phyloP scores from a whole-genome alignment of 2,797 vertebrate genomes.

The Bradypodion ventrale region DNA sequence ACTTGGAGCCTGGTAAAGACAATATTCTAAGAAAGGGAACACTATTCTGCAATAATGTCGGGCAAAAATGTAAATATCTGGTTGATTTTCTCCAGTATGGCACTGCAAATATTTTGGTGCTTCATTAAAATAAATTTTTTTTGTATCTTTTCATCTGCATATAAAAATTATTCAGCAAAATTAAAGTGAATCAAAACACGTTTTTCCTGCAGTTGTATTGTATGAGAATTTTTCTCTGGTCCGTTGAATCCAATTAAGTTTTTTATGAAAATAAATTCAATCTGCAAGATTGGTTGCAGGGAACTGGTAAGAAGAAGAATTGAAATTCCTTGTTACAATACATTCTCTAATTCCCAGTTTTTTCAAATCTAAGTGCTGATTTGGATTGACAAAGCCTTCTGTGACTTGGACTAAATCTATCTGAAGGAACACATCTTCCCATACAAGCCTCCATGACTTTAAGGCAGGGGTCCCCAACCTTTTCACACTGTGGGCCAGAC shows the following conservation, averaged over 20 bases:
- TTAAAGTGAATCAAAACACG: background rate
- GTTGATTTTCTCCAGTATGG: background rate
- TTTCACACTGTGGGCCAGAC: too few species aligned
- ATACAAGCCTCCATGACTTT: too few species aligned
- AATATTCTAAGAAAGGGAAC: too few species aligned
- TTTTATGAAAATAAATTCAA: background rate
- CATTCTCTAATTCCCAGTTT: too few species aligned
- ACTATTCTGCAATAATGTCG: background rate
- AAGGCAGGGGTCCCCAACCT: too few species aligned
- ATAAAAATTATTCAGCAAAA: background rate
- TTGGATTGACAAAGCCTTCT: too few species aligned
- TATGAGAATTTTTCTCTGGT: background rate
- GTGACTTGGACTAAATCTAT: too few species aligned
- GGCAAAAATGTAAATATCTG: background rate
- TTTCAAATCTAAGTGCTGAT: too few species aligned
- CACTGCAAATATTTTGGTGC: background rate
- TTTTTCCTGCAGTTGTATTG: background rate
- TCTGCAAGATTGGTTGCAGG: background rate
- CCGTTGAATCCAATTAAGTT: background rate
- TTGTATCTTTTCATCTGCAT: background rate
- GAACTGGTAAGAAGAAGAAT: too few species aligned
- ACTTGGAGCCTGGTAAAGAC: background rate
- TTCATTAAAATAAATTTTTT: background rate
- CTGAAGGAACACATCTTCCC: too few species aligned
- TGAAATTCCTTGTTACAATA: too few species aligned